Conservation (phyloP, 2,888 invertebrate genomes). For the Tipula unca region DNA sequence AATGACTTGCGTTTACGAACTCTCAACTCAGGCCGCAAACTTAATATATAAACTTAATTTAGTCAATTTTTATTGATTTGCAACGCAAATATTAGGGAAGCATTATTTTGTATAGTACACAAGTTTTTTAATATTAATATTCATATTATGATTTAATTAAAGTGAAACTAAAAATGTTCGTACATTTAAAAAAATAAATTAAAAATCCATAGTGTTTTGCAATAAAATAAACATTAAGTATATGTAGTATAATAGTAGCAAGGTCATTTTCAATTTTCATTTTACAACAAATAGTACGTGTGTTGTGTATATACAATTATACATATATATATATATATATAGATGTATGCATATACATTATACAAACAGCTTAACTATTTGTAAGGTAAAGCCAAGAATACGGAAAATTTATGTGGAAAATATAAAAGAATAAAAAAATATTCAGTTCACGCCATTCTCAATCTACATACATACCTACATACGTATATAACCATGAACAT, state of each 20-base stretch:
- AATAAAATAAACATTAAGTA: not conserved
- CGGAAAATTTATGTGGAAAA: not conserved
- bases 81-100: too few relatives aligned
- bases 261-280: conserved; percentile 8
- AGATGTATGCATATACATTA: too few relatives aligned
- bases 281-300: not conserved
- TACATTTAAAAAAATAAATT: too few relatives aligned
- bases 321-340: too few relatives aligned
- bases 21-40: too few relatives aligned
- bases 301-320: not conserved
- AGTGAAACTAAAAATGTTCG: too few relatives aligned
- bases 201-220: not conserved
- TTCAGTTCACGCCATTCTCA: not conserved
- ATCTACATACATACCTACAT: not conserved
- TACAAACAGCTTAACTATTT: not conserved
- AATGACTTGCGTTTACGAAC: too few relatives aligned
- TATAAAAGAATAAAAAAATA: not conserved
- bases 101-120: too few relatives aligned
- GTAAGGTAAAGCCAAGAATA: not conserved
- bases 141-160: not conserved
- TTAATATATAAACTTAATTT: too few relatives aligned
- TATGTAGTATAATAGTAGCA: not conserved
- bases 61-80: too few relatives aligned
- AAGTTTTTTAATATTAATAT: too few relatives aligned
- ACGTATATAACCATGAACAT: not conserved